phyloP scores from a whole-genome alignment of 2,797 vertebrate genomes.

The Limosa lapponica region DNA sequence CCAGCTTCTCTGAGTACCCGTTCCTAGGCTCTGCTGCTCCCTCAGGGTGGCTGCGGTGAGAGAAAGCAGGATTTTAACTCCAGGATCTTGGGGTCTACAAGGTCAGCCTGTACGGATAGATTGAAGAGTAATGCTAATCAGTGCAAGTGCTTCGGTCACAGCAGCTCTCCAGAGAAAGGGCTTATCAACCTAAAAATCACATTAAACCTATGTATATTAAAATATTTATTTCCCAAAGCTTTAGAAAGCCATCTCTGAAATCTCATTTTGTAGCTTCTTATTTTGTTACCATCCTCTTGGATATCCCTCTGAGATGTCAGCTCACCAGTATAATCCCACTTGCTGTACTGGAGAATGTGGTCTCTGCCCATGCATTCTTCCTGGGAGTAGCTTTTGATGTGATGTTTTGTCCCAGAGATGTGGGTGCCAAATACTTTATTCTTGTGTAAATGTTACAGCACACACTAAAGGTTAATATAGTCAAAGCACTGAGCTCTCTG shows the following conservation, averaged over 20 bases:
- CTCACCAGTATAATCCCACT: neutral
- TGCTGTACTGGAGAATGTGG: neutral
- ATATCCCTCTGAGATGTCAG: neutral
- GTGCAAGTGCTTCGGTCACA: neutral
- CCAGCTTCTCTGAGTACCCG: accelerated
- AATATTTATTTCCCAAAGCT: neutral
- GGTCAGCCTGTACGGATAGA: neutral
- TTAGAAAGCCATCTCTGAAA: neutral
- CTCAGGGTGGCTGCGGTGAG: neutral
- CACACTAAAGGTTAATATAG: conserved; percentile 33
- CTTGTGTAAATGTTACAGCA: neutral
- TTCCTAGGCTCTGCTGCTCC: neutral
- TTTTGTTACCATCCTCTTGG: neutral
- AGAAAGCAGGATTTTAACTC: neutral
- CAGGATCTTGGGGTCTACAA: neutral
- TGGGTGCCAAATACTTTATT: neutral
- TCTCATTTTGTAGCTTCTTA: neutral
- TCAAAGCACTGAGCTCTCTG: conserved; percentile 1
- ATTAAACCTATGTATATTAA: neutral
- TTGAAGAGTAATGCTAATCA: neutral
- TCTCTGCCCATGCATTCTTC: neutral
- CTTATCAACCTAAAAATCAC: neutral
- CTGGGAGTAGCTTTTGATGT: neutral
- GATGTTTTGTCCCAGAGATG: neutral
- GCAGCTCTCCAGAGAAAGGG: neutral